A percentile compares a stretch with the other conserved stretches of the same genome.
Conservation (phyloP, 2,797 vertebrate species). For the Tolypeutes matacus region DNA sequence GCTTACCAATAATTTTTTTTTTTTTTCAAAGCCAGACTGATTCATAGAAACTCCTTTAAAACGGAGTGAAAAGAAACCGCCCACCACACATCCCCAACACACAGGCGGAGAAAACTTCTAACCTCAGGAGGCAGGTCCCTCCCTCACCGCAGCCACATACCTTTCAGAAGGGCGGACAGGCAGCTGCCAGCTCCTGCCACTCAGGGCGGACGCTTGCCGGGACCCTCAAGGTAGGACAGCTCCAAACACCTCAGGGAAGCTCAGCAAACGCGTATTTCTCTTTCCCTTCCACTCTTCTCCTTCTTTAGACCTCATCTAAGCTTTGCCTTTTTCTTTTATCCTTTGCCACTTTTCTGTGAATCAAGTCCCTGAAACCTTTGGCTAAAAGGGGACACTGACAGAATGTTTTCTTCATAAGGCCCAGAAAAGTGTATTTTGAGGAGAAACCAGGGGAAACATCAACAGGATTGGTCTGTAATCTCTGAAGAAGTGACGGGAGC, state of each 20-base stretch:
- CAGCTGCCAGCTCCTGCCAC: constrained; percentile 70
- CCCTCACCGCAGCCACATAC: constrained; percentile 77
- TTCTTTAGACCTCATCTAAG: not conserved
- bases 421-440: not conserved
- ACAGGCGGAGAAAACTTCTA: constrained; percentile 87
- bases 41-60: constrained; percentile 92
- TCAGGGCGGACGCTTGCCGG: not conserved
- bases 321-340: not conserved
- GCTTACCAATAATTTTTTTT: constrained; percentile 83
- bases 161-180: constrained; percentile 57
- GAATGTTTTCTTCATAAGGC: not conserved
- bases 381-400: fast-evolving
- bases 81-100: constrained; percentile 85
- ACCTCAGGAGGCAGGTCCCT: constrained; percentile 84
- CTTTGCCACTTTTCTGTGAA: not conserved
- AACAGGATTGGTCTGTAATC: not conserved
- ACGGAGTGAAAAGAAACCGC: constrained; percentile 87
- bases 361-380: not conserved
- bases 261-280: not conserved
- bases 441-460: fast-evolving
- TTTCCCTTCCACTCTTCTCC: not conserved
- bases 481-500: not conserved
- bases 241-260: fast-evolving
- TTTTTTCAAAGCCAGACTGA: constrained; percentile 88
- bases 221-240: constrained; percentile 85